Evolutionary conservation across 2,888 invertebrate species (phyloP), one percentile per base, ranked within the genome.

Genomic region (Physocephala rufipes): DNA sequence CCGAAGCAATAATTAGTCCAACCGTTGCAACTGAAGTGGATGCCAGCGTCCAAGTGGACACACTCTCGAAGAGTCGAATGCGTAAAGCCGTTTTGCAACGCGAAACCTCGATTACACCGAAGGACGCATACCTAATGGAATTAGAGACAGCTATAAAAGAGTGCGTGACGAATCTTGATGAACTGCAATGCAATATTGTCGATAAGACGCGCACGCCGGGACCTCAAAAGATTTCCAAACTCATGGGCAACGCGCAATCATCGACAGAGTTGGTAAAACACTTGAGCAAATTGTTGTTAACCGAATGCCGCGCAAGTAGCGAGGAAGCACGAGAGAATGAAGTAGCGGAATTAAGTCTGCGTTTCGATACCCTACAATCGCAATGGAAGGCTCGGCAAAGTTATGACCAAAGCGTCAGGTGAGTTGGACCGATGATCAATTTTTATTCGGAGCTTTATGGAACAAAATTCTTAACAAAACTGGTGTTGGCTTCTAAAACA

Each of bases 261-360:
- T 92, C 92, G 7, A 87, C 95, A 59, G 96, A 96, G 84, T 85
- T 95, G 68, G 90, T 95, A 28, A 91, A 91, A 81, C 95, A 95
- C 87, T 87, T 96, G 59, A 92, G 92, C 71, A 90, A 90, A 73
- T 84, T 94, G 21, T 87, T 96, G 2, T 85, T 92, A 2, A 91
- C 91, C 51, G 95, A 95, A 84, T 94, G 90, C 82, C 90, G 90
- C 70, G 90, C 91, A 24, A 90, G 88, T 1, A 88, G 89, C 74
- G 89, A 90, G 65, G 90, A 91, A 78, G 92, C 93, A 0, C 89
- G 90, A 85, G 86, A 89, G 59, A 88, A 89, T 75, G 88, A 91
- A 84, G 90, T 95, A 15, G 88, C 89, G 76, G 88, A 89, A 72
- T 87, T 95, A 66, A 87, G 90, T 55, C 86, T 90, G 75, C 89